A percentile compares a stretch with the other conserved stretches of the same genome.
These are phyloP conservation scores for Maconellicoccus hirsutus DNA, from an alignment of 1,140 invertebrate species.

Conservation along the genomic window DNA sequence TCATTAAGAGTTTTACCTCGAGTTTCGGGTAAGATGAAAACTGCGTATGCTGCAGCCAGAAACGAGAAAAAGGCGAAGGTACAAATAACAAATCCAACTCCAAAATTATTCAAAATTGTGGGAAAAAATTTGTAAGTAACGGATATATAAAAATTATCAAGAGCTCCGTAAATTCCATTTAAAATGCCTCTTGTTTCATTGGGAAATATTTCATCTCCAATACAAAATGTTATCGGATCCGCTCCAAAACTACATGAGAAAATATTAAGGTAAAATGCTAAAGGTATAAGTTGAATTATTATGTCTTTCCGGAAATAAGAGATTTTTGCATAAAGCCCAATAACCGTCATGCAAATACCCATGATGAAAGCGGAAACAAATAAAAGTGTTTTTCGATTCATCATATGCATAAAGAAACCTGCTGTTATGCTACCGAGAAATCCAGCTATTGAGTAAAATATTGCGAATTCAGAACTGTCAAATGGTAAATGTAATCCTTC, in stretches of 20 bases:
- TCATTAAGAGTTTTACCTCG: too few relatives aligned
- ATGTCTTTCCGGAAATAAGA: not conserved
- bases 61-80: too few relatives aligned
- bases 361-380: slow-evolving; percentile 4
- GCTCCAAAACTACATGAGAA: slow-evolving; percentile 34
- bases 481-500: too few relatives aligned
- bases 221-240: slow-evolving; percentile 35
- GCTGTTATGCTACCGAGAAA: too few relatives aligned
- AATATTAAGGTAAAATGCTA: slow-evolving; percentile 32
- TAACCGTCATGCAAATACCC: not conserved
- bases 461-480: too few relatives aligned
- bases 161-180: slow-evolving; percentile 37
- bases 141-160: slow-evolving; percentile 32
- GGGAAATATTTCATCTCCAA: slow-evolving; percentile 36
- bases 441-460: too few relatives aligned
- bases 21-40: too few relatives aligned
- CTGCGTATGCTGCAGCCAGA: too few relatives aligned
- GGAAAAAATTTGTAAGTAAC: not conserved
- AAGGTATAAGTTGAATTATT: not conserved
- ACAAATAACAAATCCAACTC: slow-evolving; percentile 38
- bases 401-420: too few relatives aligned
- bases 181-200: slow-evolving; percentile 41
- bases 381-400: too few relatives aligned
- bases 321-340: not conserved
- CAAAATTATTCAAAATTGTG: slow-evolving; percentile 34